Percentiles rank a stretch among this genome's conserved stretches.
Evolutionary conservation across 2,113 vertebrate species (phyloP).

Genomic region (Hassar affinis): DNA sequence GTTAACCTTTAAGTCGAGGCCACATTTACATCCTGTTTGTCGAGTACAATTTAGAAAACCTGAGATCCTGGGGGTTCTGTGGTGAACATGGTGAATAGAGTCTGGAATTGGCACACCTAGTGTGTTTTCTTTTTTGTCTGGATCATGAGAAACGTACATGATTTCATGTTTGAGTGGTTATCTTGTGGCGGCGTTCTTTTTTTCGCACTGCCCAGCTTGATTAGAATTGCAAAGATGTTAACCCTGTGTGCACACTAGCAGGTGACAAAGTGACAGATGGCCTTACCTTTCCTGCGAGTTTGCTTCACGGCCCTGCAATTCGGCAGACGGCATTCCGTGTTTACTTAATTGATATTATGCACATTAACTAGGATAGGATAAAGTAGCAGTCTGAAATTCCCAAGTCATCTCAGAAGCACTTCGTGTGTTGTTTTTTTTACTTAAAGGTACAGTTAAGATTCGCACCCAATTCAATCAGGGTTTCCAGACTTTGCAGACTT

Average conservation of each 20-base stretch:
- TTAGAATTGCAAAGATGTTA: not conserved
- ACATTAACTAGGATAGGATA: not conserved
- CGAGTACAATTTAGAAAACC: not conserved
- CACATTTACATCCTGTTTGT: not conserved
- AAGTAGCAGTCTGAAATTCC: not conserved
- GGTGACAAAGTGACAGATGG: not conserved
- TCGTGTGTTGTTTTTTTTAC: no score
- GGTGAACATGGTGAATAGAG: not conserved
- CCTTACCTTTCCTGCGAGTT: not conserved
- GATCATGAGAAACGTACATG: not conserved
- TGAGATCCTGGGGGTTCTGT: not conserved
- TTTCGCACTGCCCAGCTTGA: not conserved
- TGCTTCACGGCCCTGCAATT: not conserved
- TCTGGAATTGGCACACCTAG: not conserved
- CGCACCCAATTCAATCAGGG: no score
- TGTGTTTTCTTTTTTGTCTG: not conserved
- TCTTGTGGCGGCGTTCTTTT: not conserved
- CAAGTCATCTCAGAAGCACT: no score
- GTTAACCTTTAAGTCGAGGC: not conserved
- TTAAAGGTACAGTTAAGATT: no score
- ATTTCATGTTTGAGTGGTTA: not conserved
- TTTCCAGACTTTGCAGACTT: no score
- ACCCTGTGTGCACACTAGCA: not conserved
- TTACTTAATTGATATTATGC: not conserved
- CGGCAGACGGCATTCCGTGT: not conserved